Evolutionary conservation across 1,140 invertebrate genomes (phyloP).

Genomic region (Mercenaria mercenaria): DNA sequence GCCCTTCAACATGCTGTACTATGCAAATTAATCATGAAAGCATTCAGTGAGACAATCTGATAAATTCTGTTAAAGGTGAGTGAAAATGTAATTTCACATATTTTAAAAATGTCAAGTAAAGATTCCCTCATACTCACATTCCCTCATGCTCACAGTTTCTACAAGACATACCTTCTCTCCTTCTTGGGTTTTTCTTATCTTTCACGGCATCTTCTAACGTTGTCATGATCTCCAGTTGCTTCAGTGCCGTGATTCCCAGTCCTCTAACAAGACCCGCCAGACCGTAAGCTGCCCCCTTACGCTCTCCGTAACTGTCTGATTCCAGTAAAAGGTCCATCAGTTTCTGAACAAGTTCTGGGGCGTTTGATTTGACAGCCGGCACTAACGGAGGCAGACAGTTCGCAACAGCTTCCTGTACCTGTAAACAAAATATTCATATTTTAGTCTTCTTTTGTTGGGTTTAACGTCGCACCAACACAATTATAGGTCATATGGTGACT

Average conservation of each 20-base stretch:
- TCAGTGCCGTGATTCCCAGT: conserved; percentile 97
- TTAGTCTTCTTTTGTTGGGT: too few species aligned
- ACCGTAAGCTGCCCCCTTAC: conserved; percentile 89
- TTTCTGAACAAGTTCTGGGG: conserved; percentile 94
- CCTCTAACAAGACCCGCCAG: conserved; percentile 93
- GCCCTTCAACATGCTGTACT: too few species aligned
- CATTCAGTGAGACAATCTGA: too few species aligned
- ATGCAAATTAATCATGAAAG: too few species aligned
- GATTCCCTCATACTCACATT: too few species aligned
- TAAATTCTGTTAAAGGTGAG: too few species aligned
- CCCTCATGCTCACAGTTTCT: too few species aligned
- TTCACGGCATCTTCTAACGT: conserved; percentile 97
- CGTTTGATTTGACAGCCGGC: conserved; percentile 95
- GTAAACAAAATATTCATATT: conserved; percentile 69
- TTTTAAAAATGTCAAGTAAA: too few species aligned
- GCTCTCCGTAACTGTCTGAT: conserved; percentile 98
- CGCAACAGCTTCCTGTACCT: conserved; percentile 99
- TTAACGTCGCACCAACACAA: too few species aligned
- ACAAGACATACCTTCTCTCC: conserved; percentile 91
- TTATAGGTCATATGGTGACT: too few species aligned
- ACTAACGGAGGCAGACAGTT: conserved; percentile 98
- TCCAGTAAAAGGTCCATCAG: conserved; percentile 95
- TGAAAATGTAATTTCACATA: too few species aligned
- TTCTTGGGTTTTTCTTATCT: conserved; percentile 98
- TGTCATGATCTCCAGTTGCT: conserved; percentile 98